Evolutionary conservation across 2,888 invertebrate genomes (phyloP).

Genomic region (Scaeva pyrastri): DNA sequence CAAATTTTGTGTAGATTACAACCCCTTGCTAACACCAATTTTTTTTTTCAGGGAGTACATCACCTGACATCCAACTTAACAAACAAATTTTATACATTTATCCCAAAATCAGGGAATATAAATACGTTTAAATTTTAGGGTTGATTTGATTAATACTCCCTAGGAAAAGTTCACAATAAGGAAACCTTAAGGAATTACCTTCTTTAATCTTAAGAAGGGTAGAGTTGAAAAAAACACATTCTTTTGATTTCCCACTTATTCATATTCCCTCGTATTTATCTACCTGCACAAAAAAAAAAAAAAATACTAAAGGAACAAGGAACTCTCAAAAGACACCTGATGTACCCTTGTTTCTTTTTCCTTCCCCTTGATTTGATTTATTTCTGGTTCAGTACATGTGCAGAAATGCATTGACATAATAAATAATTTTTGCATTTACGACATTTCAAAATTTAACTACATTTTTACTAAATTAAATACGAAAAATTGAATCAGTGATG

Average conservation of each 20-base stretch:
- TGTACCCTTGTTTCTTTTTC: background rate
- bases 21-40: too few relatives aligned
- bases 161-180: too few relatives aligned
- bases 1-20: too few relatives aligned
- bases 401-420: background rate
- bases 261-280: background rate
- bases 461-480: background rate
- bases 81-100: too few relatives aligned
- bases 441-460: background rate
- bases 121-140: too few relatives aligned
- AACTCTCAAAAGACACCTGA: background rate
- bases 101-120: too few relatives aligned
- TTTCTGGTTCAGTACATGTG: background rate
- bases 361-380: background rate
- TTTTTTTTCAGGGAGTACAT: too few relatives aligned
- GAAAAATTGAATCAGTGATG: conserved; percentile 12
- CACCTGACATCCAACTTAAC: too few relatives aligned
- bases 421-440: background rate
- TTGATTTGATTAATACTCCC: too few relatives aligned
- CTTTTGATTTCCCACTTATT: background rate
- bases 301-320: too few relatives aligned
- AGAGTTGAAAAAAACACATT: background rate
- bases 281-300: background rate
- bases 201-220: background rate
- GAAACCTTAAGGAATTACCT: too few relatives aligned